Evolutionary conservation across 2,888 invertebrate species (phyloP).

Genomic region (Peribatodes rhomboidaria): DNA sequence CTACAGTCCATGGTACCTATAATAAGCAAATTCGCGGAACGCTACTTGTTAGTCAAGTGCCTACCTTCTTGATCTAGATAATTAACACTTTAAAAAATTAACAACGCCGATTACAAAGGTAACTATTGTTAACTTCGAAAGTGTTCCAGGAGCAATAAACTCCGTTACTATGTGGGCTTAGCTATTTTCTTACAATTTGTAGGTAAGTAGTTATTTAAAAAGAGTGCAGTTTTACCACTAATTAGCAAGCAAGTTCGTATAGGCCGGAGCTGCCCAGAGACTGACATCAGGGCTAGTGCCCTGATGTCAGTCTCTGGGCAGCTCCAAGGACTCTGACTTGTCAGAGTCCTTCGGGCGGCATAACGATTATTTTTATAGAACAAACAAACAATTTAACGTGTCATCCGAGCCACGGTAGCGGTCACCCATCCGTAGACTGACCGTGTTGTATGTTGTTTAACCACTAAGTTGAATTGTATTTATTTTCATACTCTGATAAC

Average conservation of each 20-base stretch:
- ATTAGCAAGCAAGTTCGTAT: too few species aligned
- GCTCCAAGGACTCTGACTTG: too few species aligned
- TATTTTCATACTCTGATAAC: not conserved
- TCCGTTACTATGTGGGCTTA: slow-evolving; percentile 34
- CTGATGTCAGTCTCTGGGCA: too few species aligned
- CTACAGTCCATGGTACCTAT: too few species aligned
- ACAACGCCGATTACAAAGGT: slow-evolving; percentile 10
- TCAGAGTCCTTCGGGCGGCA: too few species aligned
- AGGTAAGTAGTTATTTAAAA: not conserved
- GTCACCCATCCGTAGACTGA: too few species aligned
- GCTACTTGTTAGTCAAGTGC: not conserved
- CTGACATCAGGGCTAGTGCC: too few species aligned
- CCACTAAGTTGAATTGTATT: not conserved
- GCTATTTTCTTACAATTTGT: slow-evolving; percentile 26
- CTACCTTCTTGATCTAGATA: not conserved
- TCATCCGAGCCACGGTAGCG: too few species aligned
- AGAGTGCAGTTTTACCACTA: not conserved
- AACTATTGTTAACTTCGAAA: slow-evolving; percentile 17
- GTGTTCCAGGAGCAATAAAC: slow-evolving; percentile 19
- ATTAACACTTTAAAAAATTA: slow-evolving; percentile 9
- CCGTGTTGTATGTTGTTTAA: too few species aligned
- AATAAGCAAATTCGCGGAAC: not conserved
- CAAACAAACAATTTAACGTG: too few species aligned
- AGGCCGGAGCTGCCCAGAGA: too few species aligned
- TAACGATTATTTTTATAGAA: too few species aligned